Evolutionary conservation across 2,888 invertebrate species (phyloP), one percentile per base, ranked within the genome.

Genomic region (Craniophora ligustri): DNA sequence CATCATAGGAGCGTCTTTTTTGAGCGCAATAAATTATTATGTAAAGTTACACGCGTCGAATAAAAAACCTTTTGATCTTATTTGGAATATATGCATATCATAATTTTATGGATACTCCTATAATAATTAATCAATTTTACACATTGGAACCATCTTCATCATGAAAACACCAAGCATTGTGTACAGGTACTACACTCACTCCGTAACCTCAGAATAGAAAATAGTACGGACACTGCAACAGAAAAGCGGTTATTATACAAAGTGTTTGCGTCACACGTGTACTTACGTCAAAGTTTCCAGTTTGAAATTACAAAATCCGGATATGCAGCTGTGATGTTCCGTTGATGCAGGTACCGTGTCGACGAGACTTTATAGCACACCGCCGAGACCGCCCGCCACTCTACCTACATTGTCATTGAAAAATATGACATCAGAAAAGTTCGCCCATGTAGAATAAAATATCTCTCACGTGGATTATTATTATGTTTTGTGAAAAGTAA

Each of bases 261-360:
- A 54, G 51, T 46, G 41, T 47, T 47, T 46, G 38, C 34, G 36
- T 53, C 55, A 49, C 47, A 53, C 30, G 32, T 47, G 48, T 19
- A 49, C 31, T 36, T 28, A 53, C 46, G 38, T 32, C 56, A 72
- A 51, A 62, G 46, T 71, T 53, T 55, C 23, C 36, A 40, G 49
- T 54, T 67, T 50, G 40, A 49, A 60, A 72, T 67, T 50, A 63
- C 31, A 45, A 36, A 26, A 57, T 50, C 48, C 49, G 48, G 35
- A 54, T 57, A 51, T 56, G 45, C 38, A 14, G 30, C 30, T 30
- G 31, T 41, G 44, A 56, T 65, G 57, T 61, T 61, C 42, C 46
- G 39, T 46, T 75, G 70, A 81, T 78, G 79, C 66, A 70, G 53
- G 64, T 78, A 72, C 53, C 73, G 58, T 81, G 79, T 81, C 62